Evolutionary conservation across 2,797 vertebrate species (phyloP), one percentile per base, ranked within the genome.

Genomic region (Argya squamiceps): DNA sequence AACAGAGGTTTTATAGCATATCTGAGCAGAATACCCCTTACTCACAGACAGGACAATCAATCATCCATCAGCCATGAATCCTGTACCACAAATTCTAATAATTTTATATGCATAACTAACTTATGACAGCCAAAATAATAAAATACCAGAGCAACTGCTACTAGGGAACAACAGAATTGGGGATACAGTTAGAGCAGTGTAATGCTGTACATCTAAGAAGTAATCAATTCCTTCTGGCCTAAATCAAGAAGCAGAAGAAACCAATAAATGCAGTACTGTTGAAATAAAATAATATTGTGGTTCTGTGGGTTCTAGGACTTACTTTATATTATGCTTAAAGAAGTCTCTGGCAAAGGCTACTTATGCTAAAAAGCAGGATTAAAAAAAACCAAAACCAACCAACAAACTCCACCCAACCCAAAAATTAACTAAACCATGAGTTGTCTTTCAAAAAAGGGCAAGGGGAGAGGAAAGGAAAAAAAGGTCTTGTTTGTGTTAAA

Each of bases 261-360:
- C 89, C 63, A 95, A 93, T 95, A 96, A 96, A 94, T 59, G 55
- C 77, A 88, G 82, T 93, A 46, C 95, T 91, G 76, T 55, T 88
- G 82, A 96, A 96, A 96, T 96, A 97, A 91, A 97, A 96, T 91
- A 96, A 96, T 90, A 96, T 90, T 96, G 91, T 93, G 88, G 92
- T 97, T 96, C 94, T 97, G 93, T 81, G 96, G 93, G 94, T 88
- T 96, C 92, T 73, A 74, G 74, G 79, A 65, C 62, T 91, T 71
- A 76, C 44, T 93, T 49, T 41, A 84, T 58, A 82, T 64, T 70
- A 75, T 27, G 36, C 43, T 85, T 94, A 79, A 95, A 93, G 80
- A 68, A 55, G 41, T 81, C 49, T 78, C 91, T 92, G 63, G 88
- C 73, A 95, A 79, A 81, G 11, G 0, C 41, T 79, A 41, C 43